Evolutionary conservation across 2,888 invertebrate species (phyloP).

Genomic region (Caenorhabditis sulstoni): DNA sequence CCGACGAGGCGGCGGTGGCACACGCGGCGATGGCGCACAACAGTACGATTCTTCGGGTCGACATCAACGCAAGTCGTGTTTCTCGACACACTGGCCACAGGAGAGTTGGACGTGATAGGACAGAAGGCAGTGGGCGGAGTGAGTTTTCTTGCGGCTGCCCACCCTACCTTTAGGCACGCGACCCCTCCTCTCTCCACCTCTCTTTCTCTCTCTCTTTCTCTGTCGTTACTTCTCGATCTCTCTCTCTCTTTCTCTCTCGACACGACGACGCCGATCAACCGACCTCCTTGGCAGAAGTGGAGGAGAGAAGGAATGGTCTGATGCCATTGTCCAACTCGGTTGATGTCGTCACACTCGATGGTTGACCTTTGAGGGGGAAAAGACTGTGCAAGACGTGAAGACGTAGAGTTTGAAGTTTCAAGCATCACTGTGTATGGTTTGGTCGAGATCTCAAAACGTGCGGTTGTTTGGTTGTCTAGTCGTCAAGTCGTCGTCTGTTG

Average conservation of each 20-base stretch:
- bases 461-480: slow-evolving; percentile 20
- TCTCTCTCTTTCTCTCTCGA: too few relatives aligned
- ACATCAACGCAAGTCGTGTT: slow-evolving; percentile 60
- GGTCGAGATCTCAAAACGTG: neutral
- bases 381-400: neutral
- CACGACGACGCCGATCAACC: slow-evolving; percentile 1
- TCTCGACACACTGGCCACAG: slow-evolving; percentile 62
- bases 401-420: slow-evolving; percentile 6
- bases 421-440: neutral
- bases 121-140: slow-evolving; percentile 54
- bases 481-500: slow-evolving; percentile 31
- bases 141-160: slow-evolving; percentile 58
- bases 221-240: slow-evolving; percentile 4
- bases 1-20: slow-evolving; percentile 61
- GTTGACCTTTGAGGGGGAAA: slow-evolving; percentile 28
- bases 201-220: too few relatives aligned
- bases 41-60: slow-evolving; percentile 57
- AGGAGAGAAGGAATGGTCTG: neutral
- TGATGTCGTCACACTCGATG: slow-evolving; percentile 31
- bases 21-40: slow-evolving; percentile 44
- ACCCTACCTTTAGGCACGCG: slow-evolving; percentile 56
- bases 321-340: slow-evolving; percentile 31
- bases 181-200: slow-evolving; percentile 26
- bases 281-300: neutral
- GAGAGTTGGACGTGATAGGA: slow-evolving; percentile 53